Conservation (phyloP, 2,888 invertebrate genomes). For the Augochlorella aurata region DNA sequence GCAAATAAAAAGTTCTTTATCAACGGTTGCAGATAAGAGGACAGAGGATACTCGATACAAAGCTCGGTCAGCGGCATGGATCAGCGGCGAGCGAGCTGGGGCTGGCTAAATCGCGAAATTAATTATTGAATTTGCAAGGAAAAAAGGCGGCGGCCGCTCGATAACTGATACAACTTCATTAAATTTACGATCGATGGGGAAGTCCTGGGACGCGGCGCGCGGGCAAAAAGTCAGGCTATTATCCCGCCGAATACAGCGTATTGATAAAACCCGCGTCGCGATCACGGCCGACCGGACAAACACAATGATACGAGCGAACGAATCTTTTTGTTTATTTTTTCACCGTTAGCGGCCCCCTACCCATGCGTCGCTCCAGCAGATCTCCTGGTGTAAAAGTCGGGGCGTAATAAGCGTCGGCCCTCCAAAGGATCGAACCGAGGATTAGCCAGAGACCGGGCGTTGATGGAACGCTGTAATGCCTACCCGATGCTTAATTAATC, state of each 20-base stretch:
- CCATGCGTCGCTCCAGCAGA: conserved; percentile 36
- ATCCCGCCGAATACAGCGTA: conserved; percentile 57
- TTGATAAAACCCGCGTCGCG: conserved; percentile 55
- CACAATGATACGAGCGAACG: conserved; percentile 53
- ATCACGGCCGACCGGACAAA: conserved; percentile 54
- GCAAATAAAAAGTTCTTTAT: not conserved
- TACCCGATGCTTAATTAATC: conserved; percentile 73
- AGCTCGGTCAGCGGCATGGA: not conserved
- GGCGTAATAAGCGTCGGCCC: conserved; percentile 59
- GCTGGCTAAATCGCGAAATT: conserved; percentile 50
- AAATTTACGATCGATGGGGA: conserved; percentile 54
- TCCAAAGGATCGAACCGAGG: conserved; percentile 59
- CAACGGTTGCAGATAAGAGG: not conserved
- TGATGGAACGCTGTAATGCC: conserved; percentile 65
- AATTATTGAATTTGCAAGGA: conserved; percentile 51
- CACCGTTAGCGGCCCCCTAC: not conserved
- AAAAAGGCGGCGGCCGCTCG: conserved; percentile 37
- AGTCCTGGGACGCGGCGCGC: conserved; percentile 37
- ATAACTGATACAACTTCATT: conserved; percentile 55
- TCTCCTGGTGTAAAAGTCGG: conserved; percentile 56
- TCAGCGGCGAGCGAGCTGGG: not conserved
- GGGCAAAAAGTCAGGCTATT: conserved; percentile 55
- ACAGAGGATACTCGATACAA: not conserved
- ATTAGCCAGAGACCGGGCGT: conserved; percentile 60
- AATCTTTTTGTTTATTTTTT: conserved; percentile 43